Evolutionary conservation across 2,797 vertebrate species (phyloP).

Genomic region (Coreius guichenoti): DNA sequence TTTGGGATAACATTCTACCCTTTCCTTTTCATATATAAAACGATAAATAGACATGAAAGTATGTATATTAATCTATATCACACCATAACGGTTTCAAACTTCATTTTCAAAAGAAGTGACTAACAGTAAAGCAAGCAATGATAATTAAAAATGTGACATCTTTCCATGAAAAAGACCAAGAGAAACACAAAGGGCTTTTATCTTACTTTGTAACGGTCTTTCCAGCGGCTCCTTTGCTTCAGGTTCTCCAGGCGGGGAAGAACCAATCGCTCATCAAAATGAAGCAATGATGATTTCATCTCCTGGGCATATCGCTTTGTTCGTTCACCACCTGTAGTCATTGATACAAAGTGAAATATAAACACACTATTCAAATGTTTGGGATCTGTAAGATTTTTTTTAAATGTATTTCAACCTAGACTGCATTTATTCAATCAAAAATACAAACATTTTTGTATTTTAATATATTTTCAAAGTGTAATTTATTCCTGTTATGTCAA

Average conservation of each 20-base stretch:
- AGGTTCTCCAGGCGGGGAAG: slow-evolving; percentile 83
- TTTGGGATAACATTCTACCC: slow-evolving; percentile 82
- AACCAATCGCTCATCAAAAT: slow-evolving; percentile 81
- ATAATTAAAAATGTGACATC: neutral
- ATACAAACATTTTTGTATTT: neutral
- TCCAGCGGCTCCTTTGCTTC: slow-evolving; percentile 82
- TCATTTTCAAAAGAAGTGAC: neutral
- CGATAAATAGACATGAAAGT: neutral
- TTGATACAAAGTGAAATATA: neutral
- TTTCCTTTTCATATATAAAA: slow-evolving; percentile 71
- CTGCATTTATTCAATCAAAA: neutral
- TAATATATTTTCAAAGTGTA: neutral
- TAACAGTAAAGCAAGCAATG: neutral
- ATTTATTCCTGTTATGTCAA: neutral
- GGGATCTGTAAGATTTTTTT: neutral
- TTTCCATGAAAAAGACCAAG: neutral
- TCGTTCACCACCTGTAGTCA: slow-evolving; percentile 75
- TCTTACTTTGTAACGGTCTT: slow-evolving; percentile 81
- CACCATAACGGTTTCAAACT: neutral
- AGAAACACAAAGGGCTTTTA: neutral
- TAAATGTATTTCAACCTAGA: neutral
- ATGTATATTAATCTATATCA: neutral
- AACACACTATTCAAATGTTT: neutral
- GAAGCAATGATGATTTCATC: slow-evolving; percentile 81
- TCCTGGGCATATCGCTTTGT: slow-evolving; percentile 81